Percentiles rank a stretch among this genome's conserved stretches.
Conservation (phyloP, 2,888 invertebrate species). For the Campoplex capitator region DNA sequence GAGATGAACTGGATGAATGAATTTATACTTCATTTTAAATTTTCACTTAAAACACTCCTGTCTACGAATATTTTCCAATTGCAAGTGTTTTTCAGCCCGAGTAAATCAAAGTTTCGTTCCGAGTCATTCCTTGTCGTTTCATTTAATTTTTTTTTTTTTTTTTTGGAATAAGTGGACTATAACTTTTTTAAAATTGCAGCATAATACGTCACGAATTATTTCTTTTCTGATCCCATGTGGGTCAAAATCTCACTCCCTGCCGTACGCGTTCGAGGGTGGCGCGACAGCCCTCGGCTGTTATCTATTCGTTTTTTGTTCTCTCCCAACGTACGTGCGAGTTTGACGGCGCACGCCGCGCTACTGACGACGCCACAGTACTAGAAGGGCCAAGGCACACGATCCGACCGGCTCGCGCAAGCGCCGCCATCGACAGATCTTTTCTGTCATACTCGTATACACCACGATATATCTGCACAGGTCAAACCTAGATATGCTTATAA, state of each 20-base stretch:
- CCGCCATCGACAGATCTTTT: slow-evolving; percentile 65
- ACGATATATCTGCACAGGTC: slow-evolving; percentile 8
- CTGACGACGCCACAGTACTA: slow-evolving; percentile 78
- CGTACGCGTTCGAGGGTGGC: slow-evolving; percentile 40
- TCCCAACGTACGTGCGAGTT: slow-evolving; percentile 80
- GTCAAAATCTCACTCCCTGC: slow-evolving; percentile 42
- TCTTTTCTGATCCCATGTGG: slow-evolving; percentile 34
- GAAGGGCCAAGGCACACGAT: slow-evolving; percentile 75
- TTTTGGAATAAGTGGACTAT: background rate
- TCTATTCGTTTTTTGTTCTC: slow-evolving; percentile 24
- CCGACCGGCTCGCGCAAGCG: slow-evolving; percentile 74
- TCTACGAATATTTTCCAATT: background rate
- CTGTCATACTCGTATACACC: slow-evolving; percentile 29
- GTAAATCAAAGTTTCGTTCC: background rate
- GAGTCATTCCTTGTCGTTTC: background rate
- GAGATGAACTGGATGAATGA: background rate
- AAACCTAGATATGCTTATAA: slow-evolving; percentile 18
- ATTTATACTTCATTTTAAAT: background rate
- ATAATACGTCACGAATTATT: slow-evolving; percentile 27
- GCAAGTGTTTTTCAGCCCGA: background rate
- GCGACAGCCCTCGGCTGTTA: slow-evolving; percentile 19
- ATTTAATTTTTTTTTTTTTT: background rate
- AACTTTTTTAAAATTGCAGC: background rate
- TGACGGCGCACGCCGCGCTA: slow-evolving; percentile 84
- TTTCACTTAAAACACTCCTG: background rate